Base-by-base conservation (phyloP, 2,888 invertebrate genomes). In the Colostygia pectinataria region DNA sequence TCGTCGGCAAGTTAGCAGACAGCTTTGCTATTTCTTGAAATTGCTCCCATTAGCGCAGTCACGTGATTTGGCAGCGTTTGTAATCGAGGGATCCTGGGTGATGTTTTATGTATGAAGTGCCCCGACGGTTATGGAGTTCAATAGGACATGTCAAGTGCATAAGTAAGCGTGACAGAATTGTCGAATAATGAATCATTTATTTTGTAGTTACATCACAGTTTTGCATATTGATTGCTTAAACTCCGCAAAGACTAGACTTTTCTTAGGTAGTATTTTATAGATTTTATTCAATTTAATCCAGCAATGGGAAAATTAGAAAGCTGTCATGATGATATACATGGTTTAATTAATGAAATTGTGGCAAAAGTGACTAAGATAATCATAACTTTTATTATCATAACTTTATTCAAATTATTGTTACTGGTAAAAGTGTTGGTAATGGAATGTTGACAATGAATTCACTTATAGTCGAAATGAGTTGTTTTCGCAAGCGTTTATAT, bases 81-180 rank as follows among this genome's bases (percentile, higher is more conserved):
- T 40, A 48, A 51, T 53, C 50, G 53, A 53, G 51, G 59, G 57
- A 58, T 66, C 51, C 53, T 25, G 25, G 8, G 47, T 49, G 52
- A 74, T 80, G 74, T 73, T 76, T 78, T 67, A 80, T 78, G 70
- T 66, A 76, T 79, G 65, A 65, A 70, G 61, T 61, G 61, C 59
- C 66, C 66, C 66, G 57, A 61, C 64, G 51, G 66, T 71, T 72
- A 73, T 65, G 68, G 69, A 50, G 59, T 60, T 59, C 69, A 59
- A 63, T 73, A 66, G 66, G 68, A 63, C 66, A 63, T 61, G 66
- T 60, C 66, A 64, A 61, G 59, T 63, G 63, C 63, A 66, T 71
- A 67, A 64, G 70, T 57, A 61, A 61, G 53, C 58, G 59, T 68
- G 71, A 66, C 67, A 58, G 63, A 61, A 59, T 67, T 67, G 52